Evolutionary conservation across 2,113 vertebrate species (phyloP), one percentile per base, ranked within the genome.

Genomic region (Taurulus bubalis): DNA sequence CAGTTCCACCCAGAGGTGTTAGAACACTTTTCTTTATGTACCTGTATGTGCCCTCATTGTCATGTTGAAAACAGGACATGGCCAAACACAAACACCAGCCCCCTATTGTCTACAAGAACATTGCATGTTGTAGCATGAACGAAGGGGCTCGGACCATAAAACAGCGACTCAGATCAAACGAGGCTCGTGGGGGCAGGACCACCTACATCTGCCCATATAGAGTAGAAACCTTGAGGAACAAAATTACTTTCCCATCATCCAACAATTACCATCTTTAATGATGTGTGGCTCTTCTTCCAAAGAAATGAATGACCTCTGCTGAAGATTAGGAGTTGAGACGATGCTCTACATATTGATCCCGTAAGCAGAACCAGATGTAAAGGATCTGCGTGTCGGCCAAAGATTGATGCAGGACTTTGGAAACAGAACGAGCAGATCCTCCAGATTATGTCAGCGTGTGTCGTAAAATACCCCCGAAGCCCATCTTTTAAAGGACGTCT

Each of bases 381-480:
- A 6, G 59, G 71, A 66, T 79, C 53, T 49, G 65, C 36, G 47
- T 28, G 56, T 76, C 20, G 3, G 64, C 59, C 59, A 32, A 60
- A 56, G 76, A 71, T 40, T 69, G 45, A 80, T 71, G 56, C 53
- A 15, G 58, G 60, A 63, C 66, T 71, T 83, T 36, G 40, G 74
- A 38, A 53, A 38, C 59, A 79, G 59, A 67, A 55, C 32, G 18
- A 78, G 63, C 49, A 77, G 40, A 69, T 86, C 55, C 68, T 65
- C 47, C 56, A 71, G 71, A 69, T n/a, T 66, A 70, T 58, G 30
- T 68, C 59, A 10, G 38, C 40, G 40, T 15, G 40, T 15, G 66
- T 51, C 4, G 5, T 78, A 67, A 74, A 83, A 65, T 32, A 45
- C n/a, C 32, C 62, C 30, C 2, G 4, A 6, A 38, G 15, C 59